phyloP scores from a whole-genome alignment of 1,140 invertebrate genomes.

The Agrilus planipennis region DNA sequence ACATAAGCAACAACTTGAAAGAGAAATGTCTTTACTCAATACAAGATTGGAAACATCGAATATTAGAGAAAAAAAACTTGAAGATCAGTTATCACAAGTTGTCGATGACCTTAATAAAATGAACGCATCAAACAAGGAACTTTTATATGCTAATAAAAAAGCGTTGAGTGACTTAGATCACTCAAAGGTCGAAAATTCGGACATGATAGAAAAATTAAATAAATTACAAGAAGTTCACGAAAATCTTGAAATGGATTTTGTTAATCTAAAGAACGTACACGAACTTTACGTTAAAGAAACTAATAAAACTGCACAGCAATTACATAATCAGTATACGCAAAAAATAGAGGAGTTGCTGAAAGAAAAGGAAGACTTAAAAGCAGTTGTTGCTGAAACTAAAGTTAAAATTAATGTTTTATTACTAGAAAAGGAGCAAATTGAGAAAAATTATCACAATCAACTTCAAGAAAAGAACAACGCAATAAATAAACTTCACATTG shows the following conservation, averaged over 20 bases:
- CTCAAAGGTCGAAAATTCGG: too few species aligned
- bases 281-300: constrained; percentile 9
- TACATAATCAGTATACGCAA: constrained; percentile 5
- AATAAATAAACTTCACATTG: too few species aligned
- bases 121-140: too few species aligned
- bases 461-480: constrained; percentile 5
- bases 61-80: too few species aligned
- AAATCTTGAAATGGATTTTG: constrained; percentile 7
- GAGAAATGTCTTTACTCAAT: too few species aligned
- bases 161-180: too few species aligned
- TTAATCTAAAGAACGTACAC: constrained; percentile 4
- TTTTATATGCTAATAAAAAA: too few species aligned
- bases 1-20: too few species aligned
- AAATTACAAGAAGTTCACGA: constrained; percentile 4
- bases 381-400: constrained; percentile 2
- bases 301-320: constrained; percentile 5
- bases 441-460: not conserved
- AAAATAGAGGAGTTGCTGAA: constrained; percentile 1
- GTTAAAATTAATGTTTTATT: constrained; percentile 1
- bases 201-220: constrained; percentile 9
- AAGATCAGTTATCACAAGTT: too few species aligned
- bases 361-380: constrained; percentile 7
- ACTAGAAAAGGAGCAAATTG: constrained; percentile 1
- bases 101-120: too few species aligned
- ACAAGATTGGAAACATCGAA: too few species aligned